Evolutionary conservation across 2,888 invertebrate species (phyloP).

Genomic region (Horisme vitalbata): DNA sequence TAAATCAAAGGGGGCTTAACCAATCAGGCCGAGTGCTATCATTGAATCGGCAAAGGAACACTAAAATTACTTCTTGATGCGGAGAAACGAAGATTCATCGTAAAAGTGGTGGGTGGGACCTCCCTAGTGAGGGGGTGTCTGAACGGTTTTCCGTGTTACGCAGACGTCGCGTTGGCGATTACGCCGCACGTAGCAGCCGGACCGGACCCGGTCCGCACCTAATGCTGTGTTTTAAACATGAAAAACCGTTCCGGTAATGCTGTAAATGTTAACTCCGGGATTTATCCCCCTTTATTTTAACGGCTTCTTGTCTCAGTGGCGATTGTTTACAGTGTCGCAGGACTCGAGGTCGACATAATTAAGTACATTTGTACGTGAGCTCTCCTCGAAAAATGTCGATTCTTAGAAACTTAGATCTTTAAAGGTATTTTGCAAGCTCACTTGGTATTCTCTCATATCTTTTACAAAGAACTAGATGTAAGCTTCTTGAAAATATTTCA

Average conservation of each 20-base stretch:
- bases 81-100: constrained; percentile 83
- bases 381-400: constrained; percentile 20
- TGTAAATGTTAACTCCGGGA: constrained; percentile 67
- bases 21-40: constrained; percentile 82
- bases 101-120: constrained; percentile 74
- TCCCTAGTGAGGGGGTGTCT: constrained; percentile 60
- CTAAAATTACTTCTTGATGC: constrained; percentile 83
- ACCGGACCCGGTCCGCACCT: constrained; percentile 65
- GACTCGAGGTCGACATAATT: constrained; percentile 31
- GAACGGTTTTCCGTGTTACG: constrained; percentile 82
- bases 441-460: too few relatives aligned
- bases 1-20: constrained; percentile 82
- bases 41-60: constrained; percentile 83
- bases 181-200: constrained; percentile 71
- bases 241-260: constrained; percentile 79
- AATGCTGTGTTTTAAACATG: constrained; percentile 78
- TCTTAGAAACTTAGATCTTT: constrained; percentile 21
- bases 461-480: too few relatives aligned
- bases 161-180: constrained; percentile 75
- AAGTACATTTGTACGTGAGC: constrained; percentile 32
- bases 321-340: constrained; percentile 39
- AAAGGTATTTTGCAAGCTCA: too few relatives aligned
- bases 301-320: constrained; percentile 44
- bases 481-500: too few relatives aligned
- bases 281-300: constrained; percentile 62